Conservation (phyloP, 2,113 vertebrate species). For the Spermophilus dauricus region DNA sequence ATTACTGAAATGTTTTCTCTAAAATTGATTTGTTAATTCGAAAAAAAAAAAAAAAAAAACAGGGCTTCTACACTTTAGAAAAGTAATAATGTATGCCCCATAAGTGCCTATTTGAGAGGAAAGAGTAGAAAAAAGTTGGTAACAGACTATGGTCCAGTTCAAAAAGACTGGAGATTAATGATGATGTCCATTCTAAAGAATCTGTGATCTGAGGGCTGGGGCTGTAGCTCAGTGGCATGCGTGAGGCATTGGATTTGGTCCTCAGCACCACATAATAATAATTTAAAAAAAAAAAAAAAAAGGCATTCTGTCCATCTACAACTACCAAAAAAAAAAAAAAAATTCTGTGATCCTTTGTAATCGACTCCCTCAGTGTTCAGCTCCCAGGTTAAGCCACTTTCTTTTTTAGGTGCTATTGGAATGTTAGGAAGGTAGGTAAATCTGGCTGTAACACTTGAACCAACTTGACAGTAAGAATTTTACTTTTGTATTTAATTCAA, state of each 20-base stretch:
- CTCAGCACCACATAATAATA: no score
- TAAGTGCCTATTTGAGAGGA: background rate
- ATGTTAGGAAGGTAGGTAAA: background rate
- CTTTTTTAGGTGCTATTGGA: background rate
- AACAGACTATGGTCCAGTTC: background rate
- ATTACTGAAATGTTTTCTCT: background rate
- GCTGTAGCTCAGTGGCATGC: no score
- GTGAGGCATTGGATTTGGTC: no score
- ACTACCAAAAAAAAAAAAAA: no score
- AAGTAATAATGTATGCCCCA: background rate
- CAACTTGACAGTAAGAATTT: constrained; percentile 10
- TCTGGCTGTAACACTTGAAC: background rate
- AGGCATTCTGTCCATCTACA: no score
- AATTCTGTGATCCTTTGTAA: background rate
- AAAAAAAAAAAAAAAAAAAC: no score
- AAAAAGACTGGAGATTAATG: background rate
- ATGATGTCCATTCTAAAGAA: background rate
- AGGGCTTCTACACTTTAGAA: background rate
- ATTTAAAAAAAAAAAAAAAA: no score
- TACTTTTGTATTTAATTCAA: background rate
- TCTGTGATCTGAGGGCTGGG: no score
- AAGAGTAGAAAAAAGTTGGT: background rate
- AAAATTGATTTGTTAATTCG: background rate
- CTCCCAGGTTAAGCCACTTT: background rate
- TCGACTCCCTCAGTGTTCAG: background rate